Evolutionary conservation across 2,888 invertebrate genomes (phyloP), one percentile per base, ranked within the genome.

Genomic region (Sinopyrophorus schimmeli): DNA sequence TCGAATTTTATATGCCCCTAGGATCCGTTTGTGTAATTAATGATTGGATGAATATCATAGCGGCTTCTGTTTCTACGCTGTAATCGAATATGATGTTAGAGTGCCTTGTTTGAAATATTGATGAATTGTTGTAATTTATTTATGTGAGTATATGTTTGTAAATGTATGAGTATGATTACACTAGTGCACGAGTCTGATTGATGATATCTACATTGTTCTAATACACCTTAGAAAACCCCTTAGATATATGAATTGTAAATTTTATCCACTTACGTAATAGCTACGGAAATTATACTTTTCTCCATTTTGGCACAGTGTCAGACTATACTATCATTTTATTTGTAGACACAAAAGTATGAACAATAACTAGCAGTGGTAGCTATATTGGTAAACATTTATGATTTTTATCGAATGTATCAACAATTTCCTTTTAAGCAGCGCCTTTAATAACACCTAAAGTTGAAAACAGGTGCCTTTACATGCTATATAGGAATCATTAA

Each of bases 11-110:
- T 73, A 74, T 74, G 66, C 67, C 70, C 66, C 68, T 67, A 65
- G 71, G 70, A 73, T 72, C 71, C 70, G 70, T 70, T 71, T 72
- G 70, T 71, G 73, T 74, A 74, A 74, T 74, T 73, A 73, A 73
- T 74, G 74, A 72, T 69, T 64, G 66, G 65, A 68, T 64, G 68
- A 69, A 68, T 70, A 71, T 71, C 68, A 70, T 67, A 67, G 67
- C 62, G 53, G 65, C 64, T 64, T 62, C 69, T 65, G 67, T 61
- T 59, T 56, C 62, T 57, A 59, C 51, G 56, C 55, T 57, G 58
- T 59, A 60, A 62, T 62, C 61, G 61, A 60, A 60, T 60, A 61
- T 59, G 52, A 59, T 57, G 54, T 49, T 51, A 53, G 57, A 49
- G 54, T 53, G 58, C 44, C 55, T 60, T 54, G 60, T 60, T 60